Evolutionary conservation across 2,888 invertebrate genomes (phyloP).

Genomic region (Teleogryllus oceanicus): DNA sequence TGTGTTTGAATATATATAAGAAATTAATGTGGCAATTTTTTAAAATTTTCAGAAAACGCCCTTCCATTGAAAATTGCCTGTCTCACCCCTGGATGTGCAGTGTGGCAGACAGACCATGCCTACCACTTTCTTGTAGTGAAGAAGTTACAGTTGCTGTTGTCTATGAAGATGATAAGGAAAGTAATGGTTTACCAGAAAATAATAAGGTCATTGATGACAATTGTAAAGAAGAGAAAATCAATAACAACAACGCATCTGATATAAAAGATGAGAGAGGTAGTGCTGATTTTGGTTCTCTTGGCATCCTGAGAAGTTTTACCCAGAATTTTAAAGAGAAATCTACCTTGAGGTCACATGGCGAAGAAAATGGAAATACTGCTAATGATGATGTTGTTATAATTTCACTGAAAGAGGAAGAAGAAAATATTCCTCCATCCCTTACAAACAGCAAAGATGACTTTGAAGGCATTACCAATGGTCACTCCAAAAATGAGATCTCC

Average conservation of each 20-base stretch:
- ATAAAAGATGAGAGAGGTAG: not conserved
- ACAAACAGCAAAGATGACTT: not conserved
- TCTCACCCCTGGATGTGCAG: conserved; percentile 78
- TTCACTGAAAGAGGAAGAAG: not conserved
- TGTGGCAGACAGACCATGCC: not conserved
- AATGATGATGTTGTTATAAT: not conserved
- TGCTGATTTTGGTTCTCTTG: not conserved
- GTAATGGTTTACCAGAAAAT: not conserved
- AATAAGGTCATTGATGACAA: not conserved
- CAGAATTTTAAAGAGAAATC: not conserved
- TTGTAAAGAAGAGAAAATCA: not conserved
- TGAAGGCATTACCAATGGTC: not conserved
- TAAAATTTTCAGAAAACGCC: conserved; percentile 69
- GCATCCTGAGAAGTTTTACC: not conserved
- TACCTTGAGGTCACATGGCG: not conserved
- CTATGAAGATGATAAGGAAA: not conserved
- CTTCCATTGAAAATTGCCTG: conserved; percentile 83
- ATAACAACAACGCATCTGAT: not conserved
- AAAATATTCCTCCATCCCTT: not conserved
- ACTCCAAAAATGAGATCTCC: not conserved
- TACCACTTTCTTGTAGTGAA: no score
- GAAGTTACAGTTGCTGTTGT: not conserved
- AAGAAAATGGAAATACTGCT: not conserved
- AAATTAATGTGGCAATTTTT: no score
- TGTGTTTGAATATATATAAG: no score